phyloP scores from a whole-genome alignment of 1,140 invertebrate species.

The Nylanderia fulva region DNA sequence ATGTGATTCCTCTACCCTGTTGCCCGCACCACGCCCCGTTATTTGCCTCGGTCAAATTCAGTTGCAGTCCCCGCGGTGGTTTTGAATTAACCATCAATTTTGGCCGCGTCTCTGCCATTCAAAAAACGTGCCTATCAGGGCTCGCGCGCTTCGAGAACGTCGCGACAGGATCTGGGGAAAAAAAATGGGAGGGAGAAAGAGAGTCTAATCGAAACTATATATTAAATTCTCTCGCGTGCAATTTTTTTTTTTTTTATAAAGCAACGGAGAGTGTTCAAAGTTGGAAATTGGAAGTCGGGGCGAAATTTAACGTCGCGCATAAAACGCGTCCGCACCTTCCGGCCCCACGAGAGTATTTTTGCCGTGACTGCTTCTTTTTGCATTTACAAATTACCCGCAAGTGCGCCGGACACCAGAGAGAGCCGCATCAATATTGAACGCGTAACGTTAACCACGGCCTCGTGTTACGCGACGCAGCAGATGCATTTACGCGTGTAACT shows the following conservation, averaged over 20 bases:
- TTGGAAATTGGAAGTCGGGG: background rate
- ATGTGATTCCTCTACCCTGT: background rate
- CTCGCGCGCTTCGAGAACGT: constrained; percentile 21
- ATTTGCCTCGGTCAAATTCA: constrained; percentile 79
- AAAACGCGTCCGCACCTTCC: constrained; percentile 41
- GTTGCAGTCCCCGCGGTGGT: constrained; percentile 73
- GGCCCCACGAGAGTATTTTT: background rate
- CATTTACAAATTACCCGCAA: constrained; percentile 44
- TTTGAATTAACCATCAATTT: constrained; percentile 81
- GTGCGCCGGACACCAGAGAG: background rate
- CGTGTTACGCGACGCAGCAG: constrained; percentile 15
- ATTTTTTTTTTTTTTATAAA: background rate
- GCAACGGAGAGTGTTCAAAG: background rate
- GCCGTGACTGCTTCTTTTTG: constrained; percentile 24
- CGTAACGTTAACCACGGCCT: constrained; percentile 36
- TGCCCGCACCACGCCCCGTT: constrained; percentile 59
- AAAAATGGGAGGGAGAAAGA: background rate
- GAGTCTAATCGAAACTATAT: background rate
- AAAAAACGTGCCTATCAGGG: constrained; percentile 15
- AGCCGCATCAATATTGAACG: constrained; percentile 46
- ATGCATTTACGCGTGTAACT: background rate
- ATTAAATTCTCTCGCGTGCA: background rate
- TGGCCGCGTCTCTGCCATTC: constrained; percentile 69
- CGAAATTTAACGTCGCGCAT: constrained; percentile 31
- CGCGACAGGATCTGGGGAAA: background rate